These are phyloP conservation scores for Hydriomena furcata DNA, from an alignment of 2,888 invertebrate species.

Conservation along the genomic window DNA sequence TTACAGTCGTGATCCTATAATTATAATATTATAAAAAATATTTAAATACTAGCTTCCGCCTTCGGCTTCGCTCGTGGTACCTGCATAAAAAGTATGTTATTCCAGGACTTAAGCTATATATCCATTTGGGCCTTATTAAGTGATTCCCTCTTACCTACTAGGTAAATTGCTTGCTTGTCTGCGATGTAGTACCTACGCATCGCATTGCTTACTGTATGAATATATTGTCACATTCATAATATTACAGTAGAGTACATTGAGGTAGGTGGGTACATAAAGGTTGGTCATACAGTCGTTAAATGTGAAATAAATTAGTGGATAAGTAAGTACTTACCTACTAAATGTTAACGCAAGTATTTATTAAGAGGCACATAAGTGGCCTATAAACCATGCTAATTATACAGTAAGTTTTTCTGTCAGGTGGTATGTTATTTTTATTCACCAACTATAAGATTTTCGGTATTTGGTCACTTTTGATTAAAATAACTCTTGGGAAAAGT, in stretches of 20 bases:
- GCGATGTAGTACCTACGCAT: background rate
- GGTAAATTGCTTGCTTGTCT: no score
- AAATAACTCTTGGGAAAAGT: no score
- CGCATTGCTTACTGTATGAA: background rate
- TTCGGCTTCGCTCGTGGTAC: no score
- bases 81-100: no score
- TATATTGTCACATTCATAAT: conserved; percentile 18
- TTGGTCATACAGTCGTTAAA: conserved; percentile 21
- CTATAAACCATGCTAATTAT: conserved; percentile 5
- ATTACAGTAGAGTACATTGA: conserved; percentile 9
- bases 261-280: conserved; percentile 10
- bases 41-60: no score
- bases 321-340: conserved; percentile 1
- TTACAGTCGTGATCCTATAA: no score
- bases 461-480: no score
- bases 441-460: background rate
- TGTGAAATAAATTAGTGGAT: conserved; percentile 17
- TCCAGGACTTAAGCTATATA: no score
- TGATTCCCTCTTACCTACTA: no score
- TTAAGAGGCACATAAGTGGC: conserved; percentile 7
- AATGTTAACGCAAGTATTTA: conserved; percentile 10
- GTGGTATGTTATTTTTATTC: conserved; percentile 9
- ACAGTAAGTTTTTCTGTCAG: conserved; percentile 4
- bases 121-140: no score
- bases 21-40: no score